A percentile compares a stretch with the other conserved stretches of the same genome.
phyloP scores from a whole-genome alignment of 2,888 invertebrate species.

The Diaprepes abbreviatus region DNA sequence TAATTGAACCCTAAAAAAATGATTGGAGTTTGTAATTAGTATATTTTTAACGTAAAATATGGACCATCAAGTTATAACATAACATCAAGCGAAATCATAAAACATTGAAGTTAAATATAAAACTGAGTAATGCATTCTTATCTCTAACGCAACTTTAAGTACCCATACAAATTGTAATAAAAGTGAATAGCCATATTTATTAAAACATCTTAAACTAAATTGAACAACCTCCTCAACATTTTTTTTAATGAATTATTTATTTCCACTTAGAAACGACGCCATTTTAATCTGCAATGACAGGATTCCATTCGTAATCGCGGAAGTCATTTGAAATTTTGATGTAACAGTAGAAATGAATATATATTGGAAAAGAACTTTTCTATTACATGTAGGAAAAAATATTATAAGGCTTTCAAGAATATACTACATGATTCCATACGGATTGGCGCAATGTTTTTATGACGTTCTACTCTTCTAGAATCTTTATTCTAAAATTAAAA shows the following conservation, averaged over 20 bases:
- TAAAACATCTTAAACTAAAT: constrained; percentile 10
- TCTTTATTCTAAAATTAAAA: too few species aligned
- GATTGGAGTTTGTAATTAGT: too few species aligned
- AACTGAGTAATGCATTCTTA: background rate
- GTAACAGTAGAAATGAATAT: background rate
- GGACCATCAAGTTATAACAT: background rate
- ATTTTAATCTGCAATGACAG: constrained; percentile 5
- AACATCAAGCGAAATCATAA: background rate
- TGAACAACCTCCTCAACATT: background rate
- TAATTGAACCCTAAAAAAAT: too few species aligned
- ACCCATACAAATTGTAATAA: constrained; percentile 4
- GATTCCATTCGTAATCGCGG: constrained; percentile 4
- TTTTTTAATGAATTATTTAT: constrained; percentile 17
- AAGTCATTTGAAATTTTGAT: constrained; percentile 19
- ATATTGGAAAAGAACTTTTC: constrained; percentile 10
- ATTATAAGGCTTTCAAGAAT: background rate
- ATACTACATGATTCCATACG: background rate
- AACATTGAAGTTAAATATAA: background rate
- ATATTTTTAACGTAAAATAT: too few species aligned
- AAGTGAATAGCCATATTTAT: background rate
- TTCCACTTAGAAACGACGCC: constrained; percentile 7
- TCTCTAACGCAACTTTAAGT: background rate
- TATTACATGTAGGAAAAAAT: background rate
- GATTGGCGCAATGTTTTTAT: too few species aligned
- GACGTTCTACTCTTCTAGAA: background rate